Percentiles rank a stretch among this genome's conserved stretches.
These are phyloP conservation scores for Onchidella celtica DNA, from an alignment of 2,888 invertebrate species.

Conservation along the genomic window DNA sequence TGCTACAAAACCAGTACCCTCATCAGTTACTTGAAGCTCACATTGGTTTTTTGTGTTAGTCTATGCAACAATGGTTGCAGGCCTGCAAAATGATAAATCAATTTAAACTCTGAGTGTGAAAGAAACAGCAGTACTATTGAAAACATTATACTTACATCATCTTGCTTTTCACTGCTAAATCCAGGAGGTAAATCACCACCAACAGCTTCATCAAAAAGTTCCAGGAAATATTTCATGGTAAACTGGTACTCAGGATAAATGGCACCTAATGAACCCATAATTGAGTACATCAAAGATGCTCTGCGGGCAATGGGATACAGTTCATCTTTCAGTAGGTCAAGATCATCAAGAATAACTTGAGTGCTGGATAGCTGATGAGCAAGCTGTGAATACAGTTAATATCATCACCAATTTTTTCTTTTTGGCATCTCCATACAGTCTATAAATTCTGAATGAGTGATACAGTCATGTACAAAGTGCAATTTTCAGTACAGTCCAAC, in stretches of 20 bases:
- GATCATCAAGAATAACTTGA: conserved; percentile 66
- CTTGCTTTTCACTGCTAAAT: conserved; percentile 40
- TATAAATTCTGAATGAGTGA: no score
- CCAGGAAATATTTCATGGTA: conserved; percentile 74
- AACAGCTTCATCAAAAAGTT: conserved; percentile 78
- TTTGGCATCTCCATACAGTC: background rate
- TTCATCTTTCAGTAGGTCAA: conserved; percentile 76
- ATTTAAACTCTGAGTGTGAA: no score
- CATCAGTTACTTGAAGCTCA: no score
- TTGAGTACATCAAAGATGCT: conserved; percentile 75
- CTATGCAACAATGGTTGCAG: no score
- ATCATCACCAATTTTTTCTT: background rate
- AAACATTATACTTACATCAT: conserved; percentile 46
- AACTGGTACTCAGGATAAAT: conserved; percentile 77
- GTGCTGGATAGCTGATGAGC: conserved; percentile 70
- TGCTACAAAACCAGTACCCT: no score
- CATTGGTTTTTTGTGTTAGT: no score
- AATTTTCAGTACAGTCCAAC: no score
- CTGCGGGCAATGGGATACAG: conserved; percentile 75
- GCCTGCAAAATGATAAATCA: no score
- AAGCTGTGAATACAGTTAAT: conserved; percentile 62
- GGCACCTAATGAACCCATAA: conserved; percentile 71
- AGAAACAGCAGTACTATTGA: no score
- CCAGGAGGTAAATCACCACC: conserved; percentile 73
- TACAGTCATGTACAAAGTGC: no score